These are phyloP conservation scores for Noctua janthe DNA, from an alignment of 2,888 invertebrate species.

Conservation along the genomic window DNA sequence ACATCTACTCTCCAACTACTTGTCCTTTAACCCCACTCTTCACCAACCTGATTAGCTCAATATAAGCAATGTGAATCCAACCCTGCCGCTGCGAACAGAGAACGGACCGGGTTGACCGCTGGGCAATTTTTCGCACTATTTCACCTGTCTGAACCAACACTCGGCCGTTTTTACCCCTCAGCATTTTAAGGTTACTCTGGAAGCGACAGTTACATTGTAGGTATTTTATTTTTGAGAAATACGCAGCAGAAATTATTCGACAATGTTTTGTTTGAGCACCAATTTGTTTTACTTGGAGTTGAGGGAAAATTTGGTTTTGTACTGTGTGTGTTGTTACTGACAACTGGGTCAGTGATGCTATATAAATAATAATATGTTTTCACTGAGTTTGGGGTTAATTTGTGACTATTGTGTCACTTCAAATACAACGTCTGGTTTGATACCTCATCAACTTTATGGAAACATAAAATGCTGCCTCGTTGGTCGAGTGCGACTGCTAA, in stretches of 20 bases:
- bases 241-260: conserved; percentile 32
- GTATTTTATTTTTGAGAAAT: conserved; percentile 63
- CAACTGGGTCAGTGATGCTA: not conserved
- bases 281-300: conserved; percentile 45
- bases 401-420: not conserved
- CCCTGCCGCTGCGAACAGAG: conserved; percentile 59
- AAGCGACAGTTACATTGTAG: conserved; percentile 64
- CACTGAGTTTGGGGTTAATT: not conserved
- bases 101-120: conserved; percentile 79
- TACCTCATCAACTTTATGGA: not conserved
- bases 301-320: conserved; percentile 8
- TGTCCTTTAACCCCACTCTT: conserved; percentile 13
- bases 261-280: conserved; percentile 39
- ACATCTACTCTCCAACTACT: conserved; percentile 3
- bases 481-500: not conserved
- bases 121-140: conserved; percentile 89
- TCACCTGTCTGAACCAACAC: conserved; percentile 86
- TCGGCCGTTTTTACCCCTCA: conserved; percentile 73
- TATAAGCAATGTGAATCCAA: conserved; percentile 64
- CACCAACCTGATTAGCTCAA: conserved; percentile 60
- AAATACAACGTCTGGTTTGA: not conserved
- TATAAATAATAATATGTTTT: not conserved
- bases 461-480: not conserved
- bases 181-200: conserved; percentile 64
- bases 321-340: not conserved